These are phyloP conservation scores for Otocyon megalotis DNA, from an alignment of 2,113 vertebrate species.

Conservation along the genomic window DNA sequence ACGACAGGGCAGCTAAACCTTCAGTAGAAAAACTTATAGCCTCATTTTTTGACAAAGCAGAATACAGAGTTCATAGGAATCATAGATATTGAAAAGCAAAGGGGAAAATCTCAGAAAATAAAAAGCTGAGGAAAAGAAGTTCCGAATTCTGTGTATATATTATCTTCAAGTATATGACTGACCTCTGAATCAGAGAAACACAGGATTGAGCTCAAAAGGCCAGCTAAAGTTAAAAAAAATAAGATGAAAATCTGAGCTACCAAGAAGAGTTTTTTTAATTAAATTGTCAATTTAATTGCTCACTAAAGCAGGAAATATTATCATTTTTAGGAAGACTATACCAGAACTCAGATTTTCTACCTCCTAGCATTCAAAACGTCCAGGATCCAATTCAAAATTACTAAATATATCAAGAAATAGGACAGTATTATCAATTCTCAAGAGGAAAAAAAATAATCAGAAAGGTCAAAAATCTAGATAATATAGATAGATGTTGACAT, in stretches of 20 bases:
- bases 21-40: neutral
- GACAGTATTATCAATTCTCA: neutral
- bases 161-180: too few relatives aligned
- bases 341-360: neutral
- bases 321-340: neutral
- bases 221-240: neutral
- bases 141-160: neutral
- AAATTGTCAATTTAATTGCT: neutral
- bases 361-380: neutral
- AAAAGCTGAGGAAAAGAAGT: neutral
- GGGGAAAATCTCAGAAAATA: neutral
- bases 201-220: too few relatives aligned
- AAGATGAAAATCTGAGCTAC: neutral
- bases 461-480: neutral
- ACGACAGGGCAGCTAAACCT: neutral
- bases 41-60: neutral
- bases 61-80: neutral
- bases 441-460: neutral
- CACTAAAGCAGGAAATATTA: neutral
- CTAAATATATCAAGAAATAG: neutral
- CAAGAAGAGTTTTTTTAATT: neutral
- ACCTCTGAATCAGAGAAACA: neutral
- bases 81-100: neutral
- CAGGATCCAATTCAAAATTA: neutral
- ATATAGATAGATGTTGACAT: neutral